Conservation (phyloP, 1,140 invertebrate species). For the Hermatobates lingyangjiaoensis region DNA sequence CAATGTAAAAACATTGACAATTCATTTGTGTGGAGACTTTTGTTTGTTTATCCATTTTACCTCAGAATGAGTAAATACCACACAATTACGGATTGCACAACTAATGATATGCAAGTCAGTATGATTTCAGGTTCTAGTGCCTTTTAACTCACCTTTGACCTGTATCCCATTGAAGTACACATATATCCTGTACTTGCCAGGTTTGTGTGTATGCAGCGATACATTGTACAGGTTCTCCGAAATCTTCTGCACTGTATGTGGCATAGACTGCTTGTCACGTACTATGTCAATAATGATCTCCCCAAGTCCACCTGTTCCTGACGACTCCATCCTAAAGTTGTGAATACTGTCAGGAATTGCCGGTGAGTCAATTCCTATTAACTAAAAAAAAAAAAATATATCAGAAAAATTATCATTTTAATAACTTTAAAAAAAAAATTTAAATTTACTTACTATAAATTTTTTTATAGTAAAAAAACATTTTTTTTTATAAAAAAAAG, state of each 20-base stretch:
- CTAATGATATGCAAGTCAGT: no score
- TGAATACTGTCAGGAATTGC: constrained; percentile 42
- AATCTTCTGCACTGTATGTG: constrained; percentile 64
- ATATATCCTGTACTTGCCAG: constrained; percentile 83
- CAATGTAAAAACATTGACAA: no score
- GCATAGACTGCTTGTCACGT: constrained; percentile 61
- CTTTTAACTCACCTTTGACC: constrained; percentile 48
- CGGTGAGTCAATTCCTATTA: constrained; percentile 38
- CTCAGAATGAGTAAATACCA: no score
- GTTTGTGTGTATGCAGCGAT: constrained; percentile 69
- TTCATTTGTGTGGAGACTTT: no score
- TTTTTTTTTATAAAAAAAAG: no score
- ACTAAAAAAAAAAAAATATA: constrained; percentile 20
- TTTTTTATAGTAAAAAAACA: no score
- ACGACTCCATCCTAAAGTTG: constrained; percentile 66
- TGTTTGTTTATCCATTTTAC: no score
- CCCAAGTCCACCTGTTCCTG: constrained; percentile 67
- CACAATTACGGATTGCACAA: no score
- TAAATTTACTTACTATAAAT: no score
- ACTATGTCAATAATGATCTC: constrained; percentile 78
- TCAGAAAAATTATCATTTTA: neutral
- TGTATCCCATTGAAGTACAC: constrained; percentile 90
- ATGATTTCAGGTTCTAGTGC: neutral
- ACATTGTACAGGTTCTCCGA: constrained; percentile 65
- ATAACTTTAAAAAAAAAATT: no score